Percentiles rank a stretch among this genome's conserved stretches.
Conservation (phyloP, 2,113 vertebrate species). For the Muscicapa adusta region DNA sequence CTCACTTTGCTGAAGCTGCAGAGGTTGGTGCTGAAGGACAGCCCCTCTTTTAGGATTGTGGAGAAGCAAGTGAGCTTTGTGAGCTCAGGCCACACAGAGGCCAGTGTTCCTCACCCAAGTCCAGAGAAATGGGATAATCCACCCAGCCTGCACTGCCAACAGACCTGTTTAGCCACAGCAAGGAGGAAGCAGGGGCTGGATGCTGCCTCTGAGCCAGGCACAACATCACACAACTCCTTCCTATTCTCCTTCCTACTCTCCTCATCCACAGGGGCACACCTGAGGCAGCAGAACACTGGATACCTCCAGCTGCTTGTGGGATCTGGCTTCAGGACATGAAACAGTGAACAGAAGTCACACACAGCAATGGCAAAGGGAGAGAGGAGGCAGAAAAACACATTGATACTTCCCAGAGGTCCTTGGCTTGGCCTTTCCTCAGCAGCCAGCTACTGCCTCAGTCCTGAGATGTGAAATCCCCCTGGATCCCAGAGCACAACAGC, state of each 20-base stretch:
- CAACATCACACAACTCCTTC: accelerated
- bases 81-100: neutral
- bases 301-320: conserved; percentile 38
- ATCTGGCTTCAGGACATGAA: conserved; percentile 35
- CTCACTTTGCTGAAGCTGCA: neutral
- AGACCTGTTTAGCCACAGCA: neutral
- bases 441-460: neutral
- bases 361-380: neutral
- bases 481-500: neutral
- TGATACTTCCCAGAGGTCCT: conserved; percentile 11
- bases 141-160: neutral
- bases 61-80: neutral
- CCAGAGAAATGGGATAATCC: neutral
- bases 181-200: neutral
- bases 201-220: neutral
- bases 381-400: conserved; percentile 7
- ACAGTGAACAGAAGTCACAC: neutral
- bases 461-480: neutral
- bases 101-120: neutral
- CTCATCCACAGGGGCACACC: neutral
- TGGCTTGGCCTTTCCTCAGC: neutral
- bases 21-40: neutral
- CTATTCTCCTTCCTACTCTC: neutral
- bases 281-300: neutral
- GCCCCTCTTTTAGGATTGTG: neutral